Evolutionary conservation across 2,113 vertebrate genomes (phyloP), one percentile per base, ranked within the genome.

Genomic region (Asarcornis scutulata): DNA sequence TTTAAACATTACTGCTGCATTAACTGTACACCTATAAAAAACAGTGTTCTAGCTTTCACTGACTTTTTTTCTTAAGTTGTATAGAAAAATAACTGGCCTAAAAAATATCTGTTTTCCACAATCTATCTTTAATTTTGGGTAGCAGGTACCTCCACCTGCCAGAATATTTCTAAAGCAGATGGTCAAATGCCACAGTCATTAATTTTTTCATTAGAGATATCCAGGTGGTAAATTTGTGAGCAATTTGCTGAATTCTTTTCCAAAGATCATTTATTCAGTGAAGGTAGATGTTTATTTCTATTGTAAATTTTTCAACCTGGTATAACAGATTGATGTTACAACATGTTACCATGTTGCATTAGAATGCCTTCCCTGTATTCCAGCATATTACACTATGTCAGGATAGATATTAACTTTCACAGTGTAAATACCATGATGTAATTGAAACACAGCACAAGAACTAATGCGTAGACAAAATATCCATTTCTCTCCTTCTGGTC

Each of bases 121-220:
- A 53, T 11, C 12, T 14, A 50, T 26, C 34, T 77, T 86, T 85
- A 83, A 3, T 44, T 2, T 53, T 88, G 14, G 8, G 27, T 83
- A 83, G 40, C 78, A 86, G 32, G 3, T 83, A 89, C 64, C 82
- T 4, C 1, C 74, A 94, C 38, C 83, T 96, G 91, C 66, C 53
- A 63, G 31, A 72, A 55, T 36, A 91, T 59, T 60, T 91, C 38
- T 74, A 93, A 96, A 95, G 87, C 97, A 98, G 98, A 97, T 98
- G 97, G 96, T 52, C 34, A 90, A 78, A 56, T 64, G 66, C 40
- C 44, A 62, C 13, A 66, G 82, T 96, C 91, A 95, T 97, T 97
- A 97, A 96, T 98, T 97, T 97, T 86, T 93, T 34, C 36, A 63
- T 66, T 91, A 86, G 56, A 96, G 53, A 80, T 17, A 94, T 52